phyloP scores from a whole-genome alignment of 2,797 vertebrate species.

The Liasis olivaceus region DNA sequence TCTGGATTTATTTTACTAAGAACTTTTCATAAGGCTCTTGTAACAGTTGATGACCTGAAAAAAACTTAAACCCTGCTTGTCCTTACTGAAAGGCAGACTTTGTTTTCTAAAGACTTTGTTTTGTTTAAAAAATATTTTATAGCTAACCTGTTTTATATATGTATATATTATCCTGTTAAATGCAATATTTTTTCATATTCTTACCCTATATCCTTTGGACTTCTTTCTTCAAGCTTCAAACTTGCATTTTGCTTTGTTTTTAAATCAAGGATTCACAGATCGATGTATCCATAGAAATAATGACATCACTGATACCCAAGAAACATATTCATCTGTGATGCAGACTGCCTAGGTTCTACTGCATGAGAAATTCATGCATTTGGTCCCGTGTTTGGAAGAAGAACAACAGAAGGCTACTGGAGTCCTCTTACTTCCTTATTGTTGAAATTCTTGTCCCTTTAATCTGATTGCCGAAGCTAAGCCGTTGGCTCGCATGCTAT shows the following conservation, averaged over 20 bases:
- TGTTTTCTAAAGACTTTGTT: background rate
- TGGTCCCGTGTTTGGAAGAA: background rate
- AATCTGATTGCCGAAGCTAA: background rate
- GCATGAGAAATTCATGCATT: background rate
- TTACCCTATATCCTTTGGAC: constrained; percentile 64
- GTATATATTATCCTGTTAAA: background rate
- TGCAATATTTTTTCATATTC: constrained; percentile 37
- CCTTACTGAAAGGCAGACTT: background rate
- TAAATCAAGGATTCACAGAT: constrained; percentile 4
- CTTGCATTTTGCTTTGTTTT: constrained; percentile 31
- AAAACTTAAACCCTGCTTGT: background rate
- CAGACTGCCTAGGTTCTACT: background rate
- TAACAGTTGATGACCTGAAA: background rate
- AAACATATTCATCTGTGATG: background rate
- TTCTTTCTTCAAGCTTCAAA: constrained; percentile 37
- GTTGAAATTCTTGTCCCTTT: background rate
- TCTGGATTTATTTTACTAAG: background rate
- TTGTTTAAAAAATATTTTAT: background rate
- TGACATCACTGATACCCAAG: constrained; percentile 29
- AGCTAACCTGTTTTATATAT: background rate
- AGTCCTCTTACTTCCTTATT: background rate
- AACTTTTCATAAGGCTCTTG: background rate
- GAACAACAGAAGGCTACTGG: background rate
- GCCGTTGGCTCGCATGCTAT: background rate
- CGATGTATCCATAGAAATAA: constrained; percentile 42